Conservation (phyloP, 2,888 invertebrate species). For the Ophonus ardosiacus region DNA sequence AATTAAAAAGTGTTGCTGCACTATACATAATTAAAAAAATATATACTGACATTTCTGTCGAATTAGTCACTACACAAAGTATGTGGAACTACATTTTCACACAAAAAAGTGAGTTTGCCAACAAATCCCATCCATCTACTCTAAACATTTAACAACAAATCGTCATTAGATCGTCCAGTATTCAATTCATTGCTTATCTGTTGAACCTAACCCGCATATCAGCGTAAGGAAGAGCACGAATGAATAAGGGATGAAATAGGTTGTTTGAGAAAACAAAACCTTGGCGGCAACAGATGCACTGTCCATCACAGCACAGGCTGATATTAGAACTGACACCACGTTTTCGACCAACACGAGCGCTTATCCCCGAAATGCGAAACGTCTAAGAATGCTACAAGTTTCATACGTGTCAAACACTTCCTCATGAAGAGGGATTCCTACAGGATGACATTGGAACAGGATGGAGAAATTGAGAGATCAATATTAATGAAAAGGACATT, state of each 20-base stretch:
- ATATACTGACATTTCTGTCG: too few relatives aligned
- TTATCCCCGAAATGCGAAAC: conserved; percentile 18
- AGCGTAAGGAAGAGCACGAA: neutral
- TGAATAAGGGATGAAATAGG: conserved; percentile 43
- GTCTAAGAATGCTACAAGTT: neutral
- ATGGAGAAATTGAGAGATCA: neutral
- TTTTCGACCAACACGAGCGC: neutral
- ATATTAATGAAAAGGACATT: neutral
- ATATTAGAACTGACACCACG: conserved; percentile 1
- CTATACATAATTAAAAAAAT: too few relatives aligned
- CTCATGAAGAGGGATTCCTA: neutral
- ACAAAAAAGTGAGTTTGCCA: too few relatives aligned
- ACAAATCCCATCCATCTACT: too few relatives aligned
- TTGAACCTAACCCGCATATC: neutral
- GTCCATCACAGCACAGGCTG: neutral
- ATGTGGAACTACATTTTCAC: too few relatives aligned
- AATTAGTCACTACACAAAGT: too few relatives aligned
- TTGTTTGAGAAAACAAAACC: conserved; percentile 19
- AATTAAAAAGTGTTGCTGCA: too few relatives aligned
- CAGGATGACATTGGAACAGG: neutral
- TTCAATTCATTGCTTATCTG: neutral
- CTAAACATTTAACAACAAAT: neutral
- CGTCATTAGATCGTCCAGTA: neutral
- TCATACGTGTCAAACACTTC: neutral
- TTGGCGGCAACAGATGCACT: conserved; percentile 26